Conservation (phyloP, 2,113 vertebrate genomes). For the Sinocyclocheilus anophthalmus region DNA sequence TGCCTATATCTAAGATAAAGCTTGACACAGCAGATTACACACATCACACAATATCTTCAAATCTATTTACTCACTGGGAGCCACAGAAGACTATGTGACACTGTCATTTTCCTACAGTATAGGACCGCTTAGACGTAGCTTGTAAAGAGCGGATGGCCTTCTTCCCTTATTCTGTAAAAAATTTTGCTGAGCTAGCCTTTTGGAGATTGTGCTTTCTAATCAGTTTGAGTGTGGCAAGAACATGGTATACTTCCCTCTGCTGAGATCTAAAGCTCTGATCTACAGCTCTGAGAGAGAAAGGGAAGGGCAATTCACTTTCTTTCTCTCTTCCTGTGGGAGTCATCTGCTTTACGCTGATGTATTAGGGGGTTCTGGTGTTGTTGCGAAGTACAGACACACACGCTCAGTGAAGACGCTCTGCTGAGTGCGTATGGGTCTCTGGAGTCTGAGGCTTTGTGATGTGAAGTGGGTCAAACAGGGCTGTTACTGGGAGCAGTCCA, state of each 20-base stretch:
- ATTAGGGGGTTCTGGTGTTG: conserved; percentile 30
- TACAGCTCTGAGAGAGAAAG: conserved; percentile 30
- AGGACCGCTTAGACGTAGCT: neutral
- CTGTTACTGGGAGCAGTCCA: conserved; percentile 40
- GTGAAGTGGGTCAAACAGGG: conserved; percentile 52
- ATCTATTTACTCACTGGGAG: neutral
- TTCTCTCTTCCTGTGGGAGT: conserved; percentile 30
- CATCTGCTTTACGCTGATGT: conserved; percentile 42
- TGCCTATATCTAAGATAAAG: conserved; percentile 1
- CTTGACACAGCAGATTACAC: conserved; percentile 42
- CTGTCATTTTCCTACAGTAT: neutral
- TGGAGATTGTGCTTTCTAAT: conserved; percentile 57
- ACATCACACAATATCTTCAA: conserved; percentile 27
- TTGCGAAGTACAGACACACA: neutral
- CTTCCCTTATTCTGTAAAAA: conserved; percentile 45
- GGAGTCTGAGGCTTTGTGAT: conserved; percentile 43
- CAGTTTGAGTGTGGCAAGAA: conserved; percentile 52
- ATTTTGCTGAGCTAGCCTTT: conserved; percentile 53
- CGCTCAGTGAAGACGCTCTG: neutral
- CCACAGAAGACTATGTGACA: neutral
- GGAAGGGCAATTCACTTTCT: conserved; percentile 21
- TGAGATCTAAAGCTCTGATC: conserved; percentile 52
- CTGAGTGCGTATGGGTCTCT: conserved; percentile 22
- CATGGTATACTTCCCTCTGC: conserved; percentile 40
- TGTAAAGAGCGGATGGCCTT: conserved; percentile 32